Base-by-base conservation (phyloP, 1,140 invertebrate genomes). In the Palaemon carinicauda region DNA sequence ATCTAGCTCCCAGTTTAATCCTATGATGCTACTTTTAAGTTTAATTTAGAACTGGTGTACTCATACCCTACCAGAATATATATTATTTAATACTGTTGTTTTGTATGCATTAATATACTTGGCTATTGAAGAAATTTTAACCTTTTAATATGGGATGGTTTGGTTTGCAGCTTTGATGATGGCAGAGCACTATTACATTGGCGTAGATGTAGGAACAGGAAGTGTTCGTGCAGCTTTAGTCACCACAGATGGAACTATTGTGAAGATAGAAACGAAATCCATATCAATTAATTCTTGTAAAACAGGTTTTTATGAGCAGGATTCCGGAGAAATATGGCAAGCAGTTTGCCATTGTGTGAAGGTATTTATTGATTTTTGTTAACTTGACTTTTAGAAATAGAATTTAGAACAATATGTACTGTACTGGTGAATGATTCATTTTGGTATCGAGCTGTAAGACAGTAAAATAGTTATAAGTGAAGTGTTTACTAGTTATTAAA, bases 201-300 rank as follows among this genome's bases (percentile, higher is more conserved):
- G 97, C 80, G 96, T 99, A 24, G 98, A 99, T 92, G 97, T 98
- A 27, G 98, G 98, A 31, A 97, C 97, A 10, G 95, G 95, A 53
- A 98, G 97, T 92, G 96, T 94, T 15, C 91, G 98, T 87, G 96
- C 95, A 24, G 97, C 95, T 52, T 91, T 98, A 29, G 95, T 98
- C 14, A 91, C 93, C 54, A 90, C 92, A 2, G 90, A 92, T 60
- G 97, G 97, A 2, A 93, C 94, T 89, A 92, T 98, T 24, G 53
- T 95, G 3, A 93, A 94, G 89, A 92, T 93, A 50, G 91, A 94
- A 27, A 94, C 94, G 1, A 92, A 94, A 90, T 90, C 94, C 9
- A 96, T 97, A 51, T 92, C 93, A 90, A 97, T 95, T 3, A 96
- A 95, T 94, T 96, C 95, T 90, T 95, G 96, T 1, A 92, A 94